A percentile compares a stretch with the other conserved stretches of the same genome.
These are phyloP conservation scores for Phrynocephalus forsythii DNA, from an alignment of 2,797 vertebrate species.

Conservation along the genomic window DNA sequence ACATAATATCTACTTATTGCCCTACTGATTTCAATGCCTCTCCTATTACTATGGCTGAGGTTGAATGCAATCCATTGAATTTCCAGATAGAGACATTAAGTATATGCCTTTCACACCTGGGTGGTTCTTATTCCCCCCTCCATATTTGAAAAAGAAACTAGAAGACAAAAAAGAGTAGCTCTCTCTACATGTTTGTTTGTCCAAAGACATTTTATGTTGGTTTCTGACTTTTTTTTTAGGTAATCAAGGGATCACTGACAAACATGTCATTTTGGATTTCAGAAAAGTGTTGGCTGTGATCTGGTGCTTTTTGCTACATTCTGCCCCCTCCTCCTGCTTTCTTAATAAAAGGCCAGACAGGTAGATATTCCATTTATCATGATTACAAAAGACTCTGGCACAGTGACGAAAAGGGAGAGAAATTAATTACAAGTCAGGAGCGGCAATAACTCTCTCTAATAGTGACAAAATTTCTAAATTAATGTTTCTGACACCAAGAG, in stretches of 20 bases:
- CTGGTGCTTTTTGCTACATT: constrained; percentile 68
- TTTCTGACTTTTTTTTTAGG: background rate
- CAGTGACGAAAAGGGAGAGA: constrained; percentile 81
- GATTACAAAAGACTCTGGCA: constrained; percentile 79
- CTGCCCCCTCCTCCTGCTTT: constrained; percentile 69
- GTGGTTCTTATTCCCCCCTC: background rate
- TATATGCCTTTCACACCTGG: background rate
- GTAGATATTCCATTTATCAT: constrained; percentile 81
- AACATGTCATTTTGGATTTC: constrained; percentile 41
- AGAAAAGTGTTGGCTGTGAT: constrained; percentile 73
- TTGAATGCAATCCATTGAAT: background rate
- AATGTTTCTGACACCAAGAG: constrained; percentile 84
- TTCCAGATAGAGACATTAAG: background rate
- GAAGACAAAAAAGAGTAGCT: too few relatives aligned
- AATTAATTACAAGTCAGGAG: constrained; percentile 87
- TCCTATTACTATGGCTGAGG: background rate
- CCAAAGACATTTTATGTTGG: background rate
- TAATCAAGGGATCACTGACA: background rate
- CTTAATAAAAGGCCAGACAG: constrained; percentile 81
- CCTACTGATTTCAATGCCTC: background rate
- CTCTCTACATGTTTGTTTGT: background rate
- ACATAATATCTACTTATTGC: background rate
- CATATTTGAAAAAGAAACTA: background rate
- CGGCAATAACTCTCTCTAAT: constrained; percentile 83
- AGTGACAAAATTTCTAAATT: constrained; percentile 86